Percentiles rank a stretch among this genome's conserved stretches.
Evolutionary conservation across 2,113 vertebrate species (phyloP).

Genomic region (Pluvianellus socialis): DNA sequence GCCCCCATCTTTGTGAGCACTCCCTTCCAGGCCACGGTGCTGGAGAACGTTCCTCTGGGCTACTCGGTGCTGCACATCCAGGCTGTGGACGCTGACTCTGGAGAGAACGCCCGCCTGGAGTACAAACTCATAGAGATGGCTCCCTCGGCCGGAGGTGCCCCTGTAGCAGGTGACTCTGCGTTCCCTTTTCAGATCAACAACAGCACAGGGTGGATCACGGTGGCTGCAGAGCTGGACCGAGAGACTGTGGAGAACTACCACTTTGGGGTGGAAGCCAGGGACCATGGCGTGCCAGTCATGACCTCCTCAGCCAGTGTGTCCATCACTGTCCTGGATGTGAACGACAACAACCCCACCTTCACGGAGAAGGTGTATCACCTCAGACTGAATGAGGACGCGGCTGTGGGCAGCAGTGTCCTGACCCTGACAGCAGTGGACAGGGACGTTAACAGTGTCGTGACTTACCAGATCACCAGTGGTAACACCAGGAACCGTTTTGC

Average conservation of each 20-base stretch:
- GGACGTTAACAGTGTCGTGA: conserved; percentile 93
- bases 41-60: conserved; percentile 90
- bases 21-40: conserved; percentile 92
- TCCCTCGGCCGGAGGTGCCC: not conserved
- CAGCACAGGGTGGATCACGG: conserved; percentile 94
- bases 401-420: conserved; percentile 91
- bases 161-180: not conserved
- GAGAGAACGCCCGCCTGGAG: conserved; percentile 89
- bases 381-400: conserved; percentile 91
- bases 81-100: conserved; percentile 91
- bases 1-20: conserved; percentile 97
- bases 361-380: conserved; percentile 89
- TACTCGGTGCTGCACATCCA: conserved; percentile 94
- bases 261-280: conserved; percentile 92
- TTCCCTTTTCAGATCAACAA: conserved; percentile 96
- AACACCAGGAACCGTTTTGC: conserved; percentile 97
- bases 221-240: conserved; percentile 86
- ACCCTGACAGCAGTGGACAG: conserved; percentile 88
- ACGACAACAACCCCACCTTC: conserved; percentile 92
- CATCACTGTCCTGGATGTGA: conserved; percentile 92
- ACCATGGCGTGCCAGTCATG: conserved; percentile 86
- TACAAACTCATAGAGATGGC: conserved; percentile 85
- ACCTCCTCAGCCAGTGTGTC: conserved; percentile 93
- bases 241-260: conserved; percentile 89
- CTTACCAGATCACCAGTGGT: conserved; percentile 95